phyloP scores from a whole-genome alignment of 2,797 vertebrate genomes.

The Odontamblyopus rebecca region DNA sequence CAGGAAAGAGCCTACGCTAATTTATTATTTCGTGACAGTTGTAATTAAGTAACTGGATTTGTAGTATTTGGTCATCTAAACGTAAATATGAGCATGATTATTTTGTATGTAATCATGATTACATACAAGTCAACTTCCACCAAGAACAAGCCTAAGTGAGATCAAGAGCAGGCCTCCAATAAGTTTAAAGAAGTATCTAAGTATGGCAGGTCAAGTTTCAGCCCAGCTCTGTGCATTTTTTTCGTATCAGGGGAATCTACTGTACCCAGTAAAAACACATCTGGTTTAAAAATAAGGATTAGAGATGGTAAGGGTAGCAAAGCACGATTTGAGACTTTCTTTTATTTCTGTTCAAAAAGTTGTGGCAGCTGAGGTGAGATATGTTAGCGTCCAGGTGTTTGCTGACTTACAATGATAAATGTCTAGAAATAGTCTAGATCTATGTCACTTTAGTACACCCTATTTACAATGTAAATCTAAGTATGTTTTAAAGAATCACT shows the following conservation, averaged over 20 bases:
- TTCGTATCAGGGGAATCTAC: conserved; percentile 59
- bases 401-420: conserved; percentile 16
- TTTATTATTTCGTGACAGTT: conserved; percentile 11
- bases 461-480: no score
- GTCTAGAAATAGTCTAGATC: background rate
- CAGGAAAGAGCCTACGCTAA: conserved; percentile 30
- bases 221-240: conserved; percentile 64
- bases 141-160: background rate
- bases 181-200: background rate
- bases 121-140: background rate
- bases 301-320: no score
- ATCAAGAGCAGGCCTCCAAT: background rate
- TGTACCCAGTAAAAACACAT: conserved; percentile 77
- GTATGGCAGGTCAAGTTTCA: conserved; percentile 16
- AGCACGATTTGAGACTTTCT: conserved; percentile 14
- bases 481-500: no score
- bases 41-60: background rate
- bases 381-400: conserved; percentile 50
- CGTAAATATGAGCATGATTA: no score
- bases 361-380: conserved; percentile 43
- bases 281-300: conserved; percentile 46
- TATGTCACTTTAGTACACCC: background rate
- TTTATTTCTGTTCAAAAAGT: conserved; percentile 62
- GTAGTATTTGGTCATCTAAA: background rate
- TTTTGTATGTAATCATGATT: no score